A percentile compares a stretch with the other conserved stretches of the same genome.
phyloP scores from a whole-genome alignment of 23 tunicate species.

The Halocynthia roretzi region DNA sequence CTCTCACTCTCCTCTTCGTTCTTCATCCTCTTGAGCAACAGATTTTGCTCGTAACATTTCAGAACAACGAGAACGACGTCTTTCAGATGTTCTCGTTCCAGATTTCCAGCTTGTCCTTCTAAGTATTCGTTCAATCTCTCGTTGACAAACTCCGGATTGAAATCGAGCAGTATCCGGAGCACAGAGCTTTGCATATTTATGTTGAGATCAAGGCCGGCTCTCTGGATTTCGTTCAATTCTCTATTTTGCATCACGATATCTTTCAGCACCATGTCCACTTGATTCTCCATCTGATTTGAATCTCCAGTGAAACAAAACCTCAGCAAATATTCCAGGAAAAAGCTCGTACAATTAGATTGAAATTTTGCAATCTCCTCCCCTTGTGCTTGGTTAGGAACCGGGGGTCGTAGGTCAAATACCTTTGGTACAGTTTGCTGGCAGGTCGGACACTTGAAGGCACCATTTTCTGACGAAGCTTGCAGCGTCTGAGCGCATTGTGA shows the following conservation, averaged over 20 bases:
- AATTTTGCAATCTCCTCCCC: slow-evolving; percentile 14
- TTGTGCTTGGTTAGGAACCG: slow-evolving; percentile 13
- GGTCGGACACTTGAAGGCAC: background rate
- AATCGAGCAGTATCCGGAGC: slow-evolving; percentile 9
- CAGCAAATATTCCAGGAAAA: slow-evolving; percentile 56
- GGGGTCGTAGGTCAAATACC: slow-evolving; percentile 5
- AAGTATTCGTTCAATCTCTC: background rate
- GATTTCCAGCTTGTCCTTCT: background rate
- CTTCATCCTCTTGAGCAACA: too few relatives aligned
- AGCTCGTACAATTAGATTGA: slow-evolving; percentile 37
- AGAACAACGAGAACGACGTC: background rate
- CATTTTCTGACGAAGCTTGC: background rate
- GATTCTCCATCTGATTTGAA: too few relatives aligned
- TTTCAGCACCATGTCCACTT: too few relatives aligned
- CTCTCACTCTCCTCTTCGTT: too few relatives aligned
- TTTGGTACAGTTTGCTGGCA: slow-evolving; percentile 14
- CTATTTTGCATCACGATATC: too few relatives aligned
- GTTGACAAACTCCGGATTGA: background rate
- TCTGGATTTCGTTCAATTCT: slow-evolving; percentile 2
- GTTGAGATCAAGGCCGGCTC: background rate
- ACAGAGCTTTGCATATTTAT: background rate
- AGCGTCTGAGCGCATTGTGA: background rate
- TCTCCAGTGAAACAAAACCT: slow-evolving; percentile 36
- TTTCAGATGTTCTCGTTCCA: background rate
- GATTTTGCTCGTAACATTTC: slow-evolving; percentile 13